Evolutionary conservation across 1,140 invertebrate species (phyloP).

Genomic region (Procambarus clarkii): DNA sequence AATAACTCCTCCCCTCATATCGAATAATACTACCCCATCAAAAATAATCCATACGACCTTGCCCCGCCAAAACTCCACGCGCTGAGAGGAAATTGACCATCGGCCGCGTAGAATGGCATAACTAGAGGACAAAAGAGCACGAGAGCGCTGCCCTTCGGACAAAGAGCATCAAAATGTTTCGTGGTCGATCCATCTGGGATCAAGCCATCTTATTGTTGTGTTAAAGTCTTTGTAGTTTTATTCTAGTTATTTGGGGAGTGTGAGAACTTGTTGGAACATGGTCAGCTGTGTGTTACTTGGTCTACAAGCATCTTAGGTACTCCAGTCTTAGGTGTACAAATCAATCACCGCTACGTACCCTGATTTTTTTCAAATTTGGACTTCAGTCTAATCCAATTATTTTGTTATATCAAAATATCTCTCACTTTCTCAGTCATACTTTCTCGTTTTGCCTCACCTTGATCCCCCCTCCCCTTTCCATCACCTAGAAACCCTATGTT

Average conservation of each 20-base stretch:
- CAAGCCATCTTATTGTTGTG: neutral
- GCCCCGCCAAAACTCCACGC: constrained; percentile 23
- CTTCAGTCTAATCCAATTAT: too few species aligned
- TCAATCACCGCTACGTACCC: too few species aligned
- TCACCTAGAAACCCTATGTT: too few species aligned
- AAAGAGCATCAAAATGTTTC: constrained; percentile 19
- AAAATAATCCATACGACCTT: neutral
- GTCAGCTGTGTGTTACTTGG: too few species aligned
- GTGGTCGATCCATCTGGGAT: constrained; percentile 31
- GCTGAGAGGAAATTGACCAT: constrained; percentile 42
- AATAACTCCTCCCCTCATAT: neutral
- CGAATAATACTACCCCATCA: constrained; percentile 1
- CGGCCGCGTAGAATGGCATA: constrained; percentile 30
- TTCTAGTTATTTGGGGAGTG: too few species aligned
- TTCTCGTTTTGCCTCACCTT: too few species aligned
- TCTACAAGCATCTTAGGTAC: neutral
- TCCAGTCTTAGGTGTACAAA: too few species aligned
- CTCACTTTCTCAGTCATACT: too few species aligned
- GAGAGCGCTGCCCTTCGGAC: constrained; percentile 22
- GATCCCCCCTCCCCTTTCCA: too few species aligned
- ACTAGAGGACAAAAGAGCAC: constrained; percentile 30
- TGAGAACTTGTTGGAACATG: too few species aligned
- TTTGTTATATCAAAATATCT: too few species aligned
- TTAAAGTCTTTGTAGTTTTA: neutral
- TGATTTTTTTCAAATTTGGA: too few species aligned